Percentiles rank a stretch among this genome's conserved stretches.
These are phyloP conservation scores for Plectrocnemia conspersa DNA, from an alignment of 1,140 invertebrate species.

Conservation along the genomic window DNA sequence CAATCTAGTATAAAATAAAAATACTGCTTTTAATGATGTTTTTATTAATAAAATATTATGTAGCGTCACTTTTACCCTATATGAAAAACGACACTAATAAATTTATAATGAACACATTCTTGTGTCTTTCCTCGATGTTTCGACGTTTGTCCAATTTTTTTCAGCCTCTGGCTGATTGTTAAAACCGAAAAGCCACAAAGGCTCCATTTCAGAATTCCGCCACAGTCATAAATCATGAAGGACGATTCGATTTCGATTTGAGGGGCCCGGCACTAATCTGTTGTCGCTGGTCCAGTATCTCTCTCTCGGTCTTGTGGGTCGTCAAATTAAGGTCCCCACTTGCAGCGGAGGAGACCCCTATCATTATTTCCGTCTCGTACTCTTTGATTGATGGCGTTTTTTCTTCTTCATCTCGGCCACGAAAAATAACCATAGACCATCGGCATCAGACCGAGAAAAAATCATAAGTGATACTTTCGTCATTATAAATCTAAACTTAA, in stretches of 20 bases:
- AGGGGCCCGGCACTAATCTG: constrained; percentile 12
- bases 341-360: constrained; percentile 16
- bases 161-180: no score
- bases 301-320: constrained; percentile 5
- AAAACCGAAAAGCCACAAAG: constrained; percentile 12
- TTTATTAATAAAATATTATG: no score
- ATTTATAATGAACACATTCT: no score
- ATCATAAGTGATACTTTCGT: constrained; percentile 17
- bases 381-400: constrained; percentile 24
- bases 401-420: neutral
- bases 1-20: no score
- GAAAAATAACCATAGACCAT: constrained; percentile 17
- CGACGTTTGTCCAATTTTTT: no score
- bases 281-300: constrained; percentile 11
- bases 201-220: constrained; percentile 13
- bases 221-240: constrained; percentile 16
- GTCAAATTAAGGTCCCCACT: constrained; percentile 5
- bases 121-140: no score
- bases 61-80: no score
- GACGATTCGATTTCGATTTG: constrained; percentile 2
- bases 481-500: constrained; percentile 16
- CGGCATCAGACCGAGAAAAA: neutral
- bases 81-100: no score
- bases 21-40: no score
- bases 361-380: constrained; percentile 26